phyloP scores from a whole-genome alignment of 2,113 vertebrate species.

The Donacobius atricapilla region DNA sequence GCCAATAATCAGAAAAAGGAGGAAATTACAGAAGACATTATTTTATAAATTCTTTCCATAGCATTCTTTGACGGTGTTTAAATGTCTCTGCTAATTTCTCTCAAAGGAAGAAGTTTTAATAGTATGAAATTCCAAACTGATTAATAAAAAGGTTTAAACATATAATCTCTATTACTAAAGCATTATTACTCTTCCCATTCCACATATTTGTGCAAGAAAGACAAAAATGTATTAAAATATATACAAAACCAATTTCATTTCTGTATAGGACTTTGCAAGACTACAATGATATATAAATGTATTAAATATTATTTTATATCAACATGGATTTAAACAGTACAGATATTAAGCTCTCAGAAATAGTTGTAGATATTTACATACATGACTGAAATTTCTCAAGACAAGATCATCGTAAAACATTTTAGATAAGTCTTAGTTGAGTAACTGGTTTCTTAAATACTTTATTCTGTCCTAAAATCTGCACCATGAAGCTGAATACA shows the following conservation, averaged over 20 bases:
- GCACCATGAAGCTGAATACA: not conserved
- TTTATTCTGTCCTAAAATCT: not conserved
- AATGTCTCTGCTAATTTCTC: not conserved
- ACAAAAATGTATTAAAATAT: not conserved
- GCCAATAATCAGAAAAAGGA: not conserved
- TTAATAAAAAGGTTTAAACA: not conserved
- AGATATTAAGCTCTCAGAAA: not conserved
- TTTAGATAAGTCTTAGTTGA: not conserved
- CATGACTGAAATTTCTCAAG: not conserved
- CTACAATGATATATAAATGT: not conserved
- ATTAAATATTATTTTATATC: not conserved
- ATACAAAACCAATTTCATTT: not conserved
- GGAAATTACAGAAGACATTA: not conserved
- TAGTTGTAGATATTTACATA: not conserved
- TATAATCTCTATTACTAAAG: not conserved
- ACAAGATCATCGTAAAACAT: accelerated
- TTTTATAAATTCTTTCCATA: not conserved
- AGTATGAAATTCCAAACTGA: not conserved
- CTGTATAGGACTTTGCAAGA: not conserved
- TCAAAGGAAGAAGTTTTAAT: not conserved
- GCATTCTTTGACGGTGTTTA: not conserved
- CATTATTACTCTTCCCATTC: not conserved
- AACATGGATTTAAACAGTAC: not conserved
- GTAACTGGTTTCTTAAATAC: not conserved
- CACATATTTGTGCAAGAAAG: not conserved